Evolutionary conservation across 2,888 invertebrate genomes (phyloP).

Genomic region (Gortyna flavago): DNA sequence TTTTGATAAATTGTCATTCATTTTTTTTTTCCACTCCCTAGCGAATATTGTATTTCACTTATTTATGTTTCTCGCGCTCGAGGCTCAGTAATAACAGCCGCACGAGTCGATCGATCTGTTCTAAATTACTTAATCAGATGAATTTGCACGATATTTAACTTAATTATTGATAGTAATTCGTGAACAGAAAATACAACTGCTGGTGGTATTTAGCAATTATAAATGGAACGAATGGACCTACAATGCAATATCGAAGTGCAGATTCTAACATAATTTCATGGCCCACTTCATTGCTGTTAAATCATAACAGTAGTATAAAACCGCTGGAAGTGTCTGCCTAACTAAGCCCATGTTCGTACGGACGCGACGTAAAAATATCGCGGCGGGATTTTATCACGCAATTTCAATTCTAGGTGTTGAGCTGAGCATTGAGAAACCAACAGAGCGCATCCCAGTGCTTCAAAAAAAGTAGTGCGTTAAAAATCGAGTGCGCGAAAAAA

Average conservation of each 20-base stretch:
- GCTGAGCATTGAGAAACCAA: neutral
- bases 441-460: neutral
- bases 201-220: conserved; percentile 58
- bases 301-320: conserved; percentile 63
- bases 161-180: neutral
- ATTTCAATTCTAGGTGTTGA: neutral
- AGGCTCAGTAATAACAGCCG: neutral
- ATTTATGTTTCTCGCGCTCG: neutral
- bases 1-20: neutral
- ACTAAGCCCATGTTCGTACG: neutral
- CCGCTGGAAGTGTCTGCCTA: conserved; percentile 64
- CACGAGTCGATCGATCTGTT: neutral
- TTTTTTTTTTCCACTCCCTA: neutral
- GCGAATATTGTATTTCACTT: neutral
- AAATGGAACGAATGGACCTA: conserved; percentile 69
- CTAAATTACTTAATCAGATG: neutral
- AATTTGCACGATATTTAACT: neutral
- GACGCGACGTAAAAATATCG: no score
- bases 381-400: no score
- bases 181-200: conserved; percentile 1
- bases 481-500: no score
- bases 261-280: conserved; percentile 82
- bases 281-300: conserved; percentile 74
- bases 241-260: conserved; percentile 75
- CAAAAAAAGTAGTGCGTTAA: neutral